Base-by-base conservation (phyloP, 2,113 vertebrate genomes). In the Nothocercus nigrocapillus region DNA sequence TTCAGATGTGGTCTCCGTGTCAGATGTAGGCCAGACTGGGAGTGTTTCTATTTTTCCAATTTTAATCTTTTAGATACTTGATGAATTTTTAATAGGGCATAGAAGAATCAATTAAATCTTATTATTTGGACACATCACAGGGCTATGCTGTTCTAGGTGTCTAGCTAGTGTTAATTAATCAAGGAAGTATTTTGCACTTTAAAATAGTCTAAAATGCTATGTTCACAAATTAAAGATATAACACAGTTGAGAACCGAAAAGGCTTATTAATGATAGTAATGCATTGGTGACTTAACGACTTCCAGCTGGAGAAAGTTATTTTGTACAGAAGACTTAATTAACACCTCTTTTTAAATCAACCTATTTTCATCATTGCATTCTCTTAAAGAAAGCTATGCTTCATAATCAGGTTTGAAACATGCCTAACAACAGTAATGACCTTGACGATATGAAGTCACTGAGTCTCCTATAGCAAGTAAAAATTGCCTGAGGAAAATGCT, bases 81-180 rank as follows among this genome's bases (percentile, higher is more conserved):
- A 96, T 97, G 88, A 69, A 92, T 95, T 96, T 96, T 96, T 97
- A 96, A 95, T 96, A 86, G 58, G 83, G 62, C 83, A 79, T 86
- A 88, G 88, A 96, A 94, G 74, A 97, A 96, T 96, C 85, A 95
- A 96, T 97, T 96, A 96, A 93, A 94, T 96, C 90, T 66, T 86
- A 47, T 84, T 96, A 94, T 96, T 94, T 95, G 93, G 80, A 84
- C 64, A 74, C 90, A 73, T 95, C 90, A 92, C 73, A 90, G 69
- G 88, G 69, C 93, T 96, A 94, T 95, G 90, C 38, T 90, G 80
- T 89, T 90, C 76, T 93, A 77, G 83, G 44, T 86, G 88, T 90
- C 77, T 58, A 88, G 73, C 76, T 78, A 66, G 80, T 76, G 88
- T 94, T 97, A 96, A 94, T 96, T 96, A 96, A 94, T 66, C 66